Evolutionary conservation across 2,113 vertebrate species (phyloP), one percentile per base, ranked within the genome.

Genomic region (Isichthys henryi): DNA sequence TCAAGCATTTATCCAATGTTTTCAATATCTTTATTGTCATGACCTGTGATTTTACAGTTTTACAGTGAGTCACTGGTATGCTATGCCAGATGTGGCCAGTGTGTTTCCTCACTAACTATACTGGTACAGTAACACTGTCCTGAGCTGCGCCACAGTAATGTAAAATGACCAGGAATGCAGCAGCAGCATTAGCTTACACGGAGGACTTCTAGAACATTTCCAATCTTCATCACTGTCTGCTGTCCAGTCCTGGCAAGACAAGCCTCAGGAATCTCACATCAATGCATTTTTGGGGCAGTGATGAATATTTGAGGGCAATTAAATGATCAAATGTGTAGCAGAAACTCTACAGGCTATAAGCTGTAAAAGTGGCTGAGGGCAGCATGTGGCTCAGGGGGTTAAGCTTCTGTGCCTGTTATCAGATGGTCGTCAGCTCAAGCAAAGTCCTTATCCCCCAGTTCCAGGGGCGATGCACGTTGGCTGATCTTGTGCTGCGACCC

Each of bases 51-150:
- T 91, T 43, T 88, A 70, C 45, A 85, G 83, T 48, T 82, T 17
- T 90, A 95, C 94, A 94, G 94, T 94, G 93, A 91, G 92, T 90
- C 86, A 52, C 89, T 90, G 88, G 92, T 90, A 93, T 94, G 92
- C 92, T 95, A 95, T 95, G 94, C 93, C 93, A 95, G 93, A 93
- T 94, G 95, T 95, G 95, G 94, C 94, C 93, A 92, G 93, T 91
- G 80, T 4, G 91, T 88, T 91, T 91, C 91, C 91, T 91, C 89
- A 91, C 58, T 80, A 92, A 92, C 92, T 89, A 90, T 91, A 92
- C 88, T 92, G 93, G 93, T 93, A 95, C 93, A 95, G 95, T 93
- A 95, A 94, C 93, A 94, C 94, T 90, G 88, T n/a, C 15, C 39
- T 45, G 19, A 45, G 84, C 91, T 19, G 89, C 62, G 92, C 93